Evolutionary conservation across 2,797 vertebrate species (phyloP).

Genomic region (Eutrigla gurnardus): DNA sequence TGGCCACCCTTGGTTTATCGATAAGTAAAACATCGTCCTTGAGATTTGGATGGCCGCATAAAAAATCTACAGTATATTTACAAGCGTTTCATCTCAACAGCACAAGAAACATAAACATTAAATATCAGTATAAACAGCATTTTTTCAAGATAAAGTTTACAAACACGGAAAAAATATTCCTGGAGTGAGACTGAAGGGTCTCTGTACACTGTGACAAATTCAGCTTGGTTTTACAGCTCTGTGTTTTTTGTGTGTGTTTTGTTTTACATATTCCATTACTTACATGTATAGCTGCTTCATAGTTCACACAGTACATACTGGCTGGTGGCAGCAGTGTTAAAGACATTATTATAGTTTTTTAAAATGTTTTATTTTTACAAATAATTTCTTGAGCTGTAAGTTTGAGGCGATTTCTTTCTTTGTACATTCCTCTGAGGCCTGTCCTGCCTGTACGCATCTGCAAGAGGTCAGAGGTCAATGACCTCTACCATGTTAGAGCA

Average conservation of each 20-base stretch:
- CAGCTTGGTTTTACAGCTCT: not conserved
- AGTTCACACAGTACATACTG: constrained; percentile 9
- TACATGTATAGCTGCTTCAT: constrained; percentile 39
- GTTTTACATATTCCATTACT: not conserved
- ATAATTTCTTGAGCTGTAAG: not conserved
- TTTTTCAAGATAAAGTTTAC: not conserved
- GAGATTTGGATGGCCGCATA: not conserved
- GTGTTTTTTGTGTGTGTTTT: not conserved
- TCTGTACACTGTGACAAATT: not conserved
- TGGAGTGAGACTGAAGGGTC: not conserved
- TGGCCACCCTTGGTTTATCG: not conserved
- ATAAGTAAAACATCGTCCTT: not conserved
- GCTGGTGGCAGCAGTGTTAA: constrained; percentile 55
- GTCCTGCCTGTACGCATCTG: not conserved
- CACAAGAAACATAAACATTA: not conserved
- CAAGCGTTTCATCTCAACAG: constrained; percentile 7
- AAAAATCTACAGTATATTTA: constrained; percentile 25
- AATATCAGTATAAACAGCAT: constrained; percentile 2
- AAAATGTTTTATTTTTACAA: constrained; percentile 10
- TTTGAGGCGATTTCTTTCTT: constrained; percentile 46
- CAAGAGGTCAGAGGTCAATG: not conserved
- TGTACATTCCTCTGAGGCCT: constrained; percentile 9
- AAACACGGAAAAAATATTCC: not conserved
- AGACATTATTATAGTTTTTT: constrained; percentile 48
- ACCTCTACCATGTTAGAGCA: not conserved